A percentile compares a stretch with the other conserved stretches of the same genome.
Conservation (phyloP, 2,888 invertebrate genomes). For the Tinea semifulvella region DNA sequence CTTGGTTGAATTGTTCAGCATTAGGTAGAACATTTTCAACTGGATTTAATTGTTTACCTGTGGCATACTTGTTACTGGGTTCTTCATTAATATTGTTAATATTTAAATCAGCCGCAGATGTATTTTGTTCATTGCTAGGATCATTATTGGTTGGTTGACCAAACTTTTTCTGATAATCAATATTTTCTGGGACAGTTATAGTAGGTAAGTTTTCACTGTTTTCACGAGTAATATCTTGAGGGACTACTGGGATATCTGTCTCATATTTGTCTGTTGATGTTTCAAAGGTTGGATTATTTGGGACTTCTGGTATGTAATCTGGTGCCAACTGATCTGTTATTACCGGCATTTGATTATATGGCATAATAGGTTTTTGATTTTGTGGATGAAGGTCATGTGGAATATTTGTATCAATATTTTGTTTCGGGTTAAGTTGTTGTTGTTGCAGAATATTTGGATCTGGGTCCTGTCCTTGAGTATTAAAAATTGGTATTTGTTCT, state of each 20-base stretch:
- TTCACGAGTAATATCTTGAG: slow-evolving; percentile 22
- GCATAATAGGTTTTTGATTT: background rate
- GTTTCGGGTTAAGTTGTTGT: background rate
- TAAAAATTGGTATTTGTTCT: background rate
- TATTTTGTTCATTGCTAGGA: slow-evolving; percentile 28
- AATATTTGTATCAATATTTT: background rate
- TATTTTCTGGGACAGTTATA: slow-evolving; percentile 28
- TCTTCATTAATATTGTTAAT: slow-evolving; percentile 5
- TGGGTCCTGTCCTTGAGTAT: background rate
- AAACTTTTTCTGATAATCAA: slow-evolving; percentile 21
- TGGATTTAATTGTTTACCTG: slow-evolving; percentile 16
- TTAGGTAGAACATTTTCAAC: background rate
- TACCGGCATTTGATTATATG: background rate
- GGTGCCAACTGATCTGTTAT: background rate
- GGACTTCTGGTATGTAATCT: background rate
- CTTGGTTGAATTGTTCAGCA: background rate
- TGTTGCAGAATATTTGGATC: background rate
- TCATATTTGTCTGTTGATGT: slow-evolving; percentile 2
- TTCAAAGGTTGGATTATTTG: background rate
- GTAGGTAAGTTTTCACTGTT: slow-evolving; percentile 22
- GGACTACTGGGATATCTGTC: slow-evolving; percentile 18
- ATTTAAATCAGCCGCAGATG: slow-evolving; percentile 20
- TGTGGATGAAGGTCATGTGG: background rate
- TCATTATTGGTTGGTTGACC: slow-evolving; percentile 23
- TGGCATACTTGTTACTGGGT: background rate